phyloP scores from a whole-genome alignment of 64 coral and sea anemone species.

The Actinia tenebrosa region DNA sequence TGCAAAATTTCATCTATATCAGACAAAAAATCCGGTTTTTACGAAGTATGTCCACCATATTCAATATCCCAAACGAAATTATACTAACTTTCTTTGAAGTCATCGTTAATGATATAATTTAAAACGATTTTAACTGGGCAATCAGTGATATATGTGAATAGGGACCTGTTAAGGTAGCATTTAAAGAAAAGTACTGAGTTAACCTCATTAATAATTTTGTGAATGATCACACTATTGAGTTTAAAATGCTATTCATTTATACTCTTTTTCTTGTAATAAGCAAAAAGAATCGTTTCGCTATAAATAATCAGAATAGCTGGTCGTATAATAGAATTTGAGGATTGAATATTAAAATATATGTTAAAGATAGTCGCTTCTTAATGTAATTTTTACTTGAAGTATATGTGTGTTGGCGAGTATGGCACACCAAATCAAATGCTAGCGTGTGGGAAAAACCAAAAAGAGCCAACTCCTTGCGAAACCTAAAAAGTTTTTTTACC shows the following conservation, averaged over 20 bases:
- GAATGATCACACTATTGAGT: not conserved
- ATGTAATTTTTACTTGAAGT: too few species aligned
- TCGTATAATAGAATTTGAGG: not conserved
- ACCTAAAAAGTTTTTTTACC: not conserved
- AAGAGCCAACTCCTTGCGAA: not conserved
- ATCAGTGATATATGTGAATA: not conserved
- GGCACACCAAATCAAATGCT: not conserved
- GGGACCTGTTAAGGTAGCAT: not conserved
- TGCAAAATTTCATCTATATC: not conserved
- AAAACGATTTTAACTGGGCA: not conserved
- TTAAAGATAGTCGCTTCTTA: not conserved
- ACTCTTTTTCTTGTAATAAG: not conserved
- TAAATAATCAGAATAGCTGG: not conserved
- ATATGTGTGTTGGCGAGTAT: not conserved
- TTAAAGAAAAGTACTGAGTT: conserved; percentile 2
- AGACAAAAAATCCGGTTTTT: too few species aligned
- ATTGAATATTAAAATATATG: too few species aligned
- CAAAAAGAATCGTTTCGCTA: not conserved
- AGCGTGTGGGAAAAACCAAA: not conserved
- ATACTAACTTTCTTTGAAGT: not conserved
- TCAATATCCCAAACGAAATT: too few species aligned
- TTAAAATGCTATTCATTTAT: not conserved
- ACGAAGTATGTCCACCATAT: too few species aligned
- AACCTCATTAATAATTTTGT: conserved; percentile 9
- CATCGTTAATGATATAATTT: not conserved